phyloP scores from a whole-genome alignment of 1,140 invertebrate species.

The Aphelinus certus region DNA sequence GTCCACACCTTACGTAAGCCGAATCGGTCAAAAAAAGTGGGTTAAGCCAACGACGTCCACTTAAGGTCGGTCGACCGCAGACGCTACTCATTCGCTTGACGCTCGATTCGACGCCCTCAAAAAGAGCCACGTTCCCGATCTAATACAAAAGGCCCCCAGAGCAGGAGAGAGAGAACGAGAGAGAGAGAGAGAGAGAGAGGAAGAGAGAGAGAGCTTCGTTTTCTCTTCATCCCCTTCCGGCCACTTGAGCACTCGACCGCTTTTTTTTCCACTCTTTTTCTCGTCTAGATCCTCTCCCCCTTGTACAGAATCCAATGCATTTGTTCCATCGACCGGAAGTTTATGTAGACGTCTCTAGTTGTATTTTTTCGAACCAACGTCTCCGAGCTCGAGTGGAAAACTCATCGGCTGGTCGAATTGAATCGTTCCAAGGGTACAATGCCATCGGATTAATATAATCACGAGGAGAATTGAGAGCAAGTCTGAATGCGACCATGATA shows the following conservation, averaged over 20 bases:
- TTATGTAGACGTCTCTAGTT: not conserved
- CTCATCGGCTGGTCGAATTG: too few relatives aligned
- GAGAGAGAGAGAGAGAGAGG: not conserved
- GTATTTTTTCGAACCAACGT: not conserved
- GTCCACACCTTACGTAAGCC: conserved; percentile 38
- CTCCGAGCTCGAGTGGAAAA: too few relatives aligned
- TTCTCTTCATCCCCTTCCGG: conserved; percentile 9
- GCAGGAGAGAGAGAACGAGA: not conserved
- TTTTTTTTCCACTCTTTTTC: conserved; percentile 16
- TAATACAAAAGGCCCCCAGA: conserved; percentile 23
- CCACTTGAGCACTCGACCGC: not conserved
- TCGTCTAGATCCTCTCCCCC: not conserved
- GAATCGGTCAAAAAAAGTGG: conserved; percentile 33
- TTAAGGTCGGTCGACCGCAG: conserved; percentile 21
- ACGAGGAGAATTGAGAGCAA: too few relatives aligned
- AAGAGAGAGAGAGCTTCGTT: not conserved
- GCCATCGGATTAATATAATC: too few relatives aligned
- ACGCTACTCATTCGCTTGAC: not conserved
- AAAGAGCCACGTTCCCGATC: conserved; percentile 33
- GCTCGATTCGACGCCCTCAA: conserved; percentile 29
- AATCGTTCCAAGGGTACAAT: too few relatives aligned
- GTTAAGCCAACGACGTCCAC: conserved; percentile 36
- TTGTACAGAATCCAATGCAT: not conserved
- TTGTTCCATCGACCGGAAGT: conserved; percentile 14
- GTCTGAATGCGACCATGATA: too few relatives aligned